Conservation (phyloP, 2,888 invertebrate genomes). For the Drosophila dives region DNA sequence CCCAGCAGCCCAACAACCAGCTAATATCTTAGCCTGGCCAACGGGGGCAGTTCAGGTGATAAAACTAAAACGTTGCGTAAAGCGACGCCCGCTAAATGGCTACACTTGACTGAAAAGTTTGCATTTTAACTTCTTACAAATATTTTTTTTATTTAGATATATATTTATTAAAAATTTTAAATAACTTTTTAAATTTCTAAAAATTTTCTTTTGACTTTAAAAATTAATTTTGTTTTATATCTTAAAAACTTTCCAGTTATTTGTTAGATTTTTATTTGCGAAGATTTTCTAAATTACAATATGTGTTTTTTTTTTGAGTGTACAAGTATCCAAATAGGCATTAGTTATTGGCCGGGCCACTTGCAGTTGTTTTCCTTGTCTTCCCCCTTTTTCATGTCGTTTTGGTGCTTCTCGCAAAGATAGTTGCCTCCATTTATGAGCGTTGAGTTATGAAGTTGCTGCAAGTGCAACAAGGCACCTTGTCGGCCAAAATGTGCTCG, state of each 20-base stretch:
- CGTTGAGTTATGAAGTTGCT: slow-evolving; percentile 34
- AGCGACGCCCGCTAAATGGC: slow-evolving; percentile 38
- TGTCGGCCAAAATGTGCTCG: slow-evolving; percentile 36
- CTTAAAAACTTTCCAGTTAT: too few relatives aligned
- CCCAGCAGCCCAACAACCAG: slow-evolving; percentile 2
- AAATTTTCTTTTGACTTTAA: too few relatives aligned
- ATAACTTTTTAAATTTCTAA: too few relatives aligned
- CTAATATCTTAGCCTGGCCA: slow-evolving; percentile 6
- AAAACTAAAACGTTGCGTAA: slow-evolving; percentile 52
- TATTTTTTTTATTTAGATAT: too few relatives aligned
- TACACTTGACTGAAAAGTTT: slow-evolving; percentile 7
- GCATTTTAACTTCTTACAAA: too few relatives aligned
- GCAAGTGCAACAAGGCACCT: slow-evolving; percentile 38
- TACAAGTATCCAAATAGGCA: slow-evolving; percentile 1
- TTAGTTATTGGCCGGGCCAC: slow-evolving; percentile 45
- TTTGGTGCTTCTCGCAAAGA: not conserved
- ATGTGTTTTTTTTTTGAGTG: not conserved
- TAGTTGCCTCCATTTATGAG: slow-evolving; percentile 28
- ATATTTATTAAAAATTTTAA: too few relatives aligned
- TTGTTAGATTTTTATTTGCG: not conserved
- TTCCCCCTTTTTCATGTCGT: not conserved
- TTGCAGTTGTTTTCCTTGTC: slow-evolving; percentile 22
- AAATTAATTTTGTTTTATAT: too few relatives aligned
- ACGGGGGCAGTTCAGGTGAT: slow-evolving; percentile 37
- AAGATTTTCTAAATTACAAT: not conserved